Evolutionary conservation across 2,888 invertebrate species (phyloP).

Genomic region (Saturnia japonica): DNA sequence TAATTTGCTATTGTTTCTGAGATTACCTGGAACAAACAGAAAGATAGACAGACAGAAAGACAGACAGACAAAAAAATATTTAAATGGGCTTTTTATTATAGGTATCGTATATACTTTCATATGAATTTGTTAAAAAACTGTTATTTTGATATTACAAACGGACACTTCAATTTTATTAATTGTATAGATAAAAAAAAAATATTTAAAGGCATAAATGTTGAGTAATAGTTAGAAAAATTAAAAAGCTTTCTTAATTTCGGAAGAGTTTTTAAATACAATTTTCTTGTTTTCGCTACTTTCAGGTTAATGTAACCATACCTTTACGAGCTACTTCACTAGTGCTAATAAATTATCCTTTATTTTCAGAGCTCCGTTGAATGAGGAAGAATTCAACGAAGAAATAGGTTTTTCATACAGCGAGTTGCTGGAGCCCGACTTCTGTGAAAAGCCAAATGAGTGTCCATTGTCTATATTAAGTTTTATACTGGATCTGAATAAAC

Average conservation of each 20-base stretch:
- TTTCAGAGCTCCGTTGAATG: conserved; percentile 60
- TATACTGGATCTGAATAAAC: conserved; percentile 57
- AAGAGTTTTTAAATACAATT: neutral
- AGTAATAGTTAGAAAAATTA: neutral
- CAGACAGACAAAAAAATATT: too few species aligned
- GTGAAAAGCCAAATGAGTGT: conserved; percentile 56
- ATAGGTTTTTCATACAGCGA: conserved; percentile 51
- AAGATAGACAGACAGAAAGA: too few species aligned
- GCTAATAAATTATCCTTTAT: conserved; percentile 38
- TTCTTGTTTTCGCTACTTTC: neutral
- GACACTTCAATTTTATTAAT: too few species aligned
- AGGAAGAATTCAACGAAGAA: conserved; percentile 58
- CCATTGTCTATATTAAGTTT: conserved; percentile 60
- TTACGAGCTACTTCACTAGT: neutral
- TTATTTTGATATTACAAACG: too few species aligned
- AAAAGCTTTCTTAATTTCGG: neutral
- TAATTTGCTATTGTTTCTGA: too few species aligned
- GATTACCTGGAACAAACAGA: too few species aligned
- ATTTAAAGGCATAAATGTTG: neutral
- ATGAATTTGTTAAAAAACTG: too few species aligned
- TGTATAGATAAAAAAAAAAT: neutral
- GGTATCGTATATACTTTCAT: too few species aligned
- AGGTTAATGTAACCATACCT: neutral
- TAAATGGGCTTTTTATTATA: too few species aligned
- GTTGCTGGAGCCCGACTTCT: conserved; percentile 53